Conservation (phyloP, 2,888 invertebrate species). For the Mythimna albipuncta region DNA sequence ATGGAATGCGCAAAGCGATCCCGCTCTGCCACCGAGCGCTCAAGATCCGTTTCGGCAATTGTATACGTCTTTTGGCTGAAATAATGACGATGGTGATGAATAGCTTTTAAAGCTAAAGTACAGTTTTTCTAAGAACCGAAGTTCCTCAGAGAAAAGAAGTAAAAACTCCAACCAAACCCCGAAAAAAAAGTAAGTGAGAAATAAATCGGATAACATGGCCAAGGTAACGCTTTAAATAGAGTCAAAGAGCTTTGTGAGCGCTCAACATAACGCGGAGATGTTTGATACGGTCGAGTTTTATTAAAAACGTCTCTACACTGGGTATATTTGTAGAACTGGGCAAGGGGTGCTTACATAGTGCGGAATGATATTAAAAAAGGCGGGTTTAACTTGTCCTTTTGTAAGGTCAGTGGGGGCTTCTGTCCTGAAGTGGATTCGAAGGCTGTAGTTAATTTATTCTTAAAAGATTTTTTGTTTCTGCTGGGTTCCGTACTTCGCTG, state of each 20-base stretch:
- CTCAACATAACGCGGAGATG: constrained; percentile 53
- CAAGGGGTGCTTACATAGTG: constrained; percentile 35
- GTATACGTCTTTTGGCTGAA: no score
- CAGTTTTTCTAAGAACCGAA: neutral
- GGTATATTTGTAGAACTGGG: constrained; percentile 36
- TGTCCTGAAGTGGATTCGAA: neutral
- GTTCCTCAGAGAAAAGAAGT: neutral
- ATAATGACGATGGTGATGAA: no score
- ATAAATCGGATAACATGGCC: constrained; percentile 60
- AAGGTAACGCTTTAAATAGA: constrained; percentile 60
- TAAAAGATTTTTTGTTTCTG: neutral
- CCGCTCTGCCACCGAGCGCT: no score
- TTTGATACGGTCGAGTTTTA: constrained; percentile 47
- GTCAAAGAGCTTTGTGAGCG: constrained; percentile 56
- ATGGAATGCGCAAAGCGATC: no score
- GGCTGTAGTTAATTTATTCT: neutral
- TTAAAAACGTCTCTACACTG: constrained; percentile 52
- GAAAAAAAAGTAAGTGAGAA: constrained; percentile 24
- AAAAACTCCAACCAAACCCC: neutral
- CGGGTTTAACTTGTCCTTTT: constrained; percentile 19
- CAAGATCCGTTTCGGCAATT: no score
- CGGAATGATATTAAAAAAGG: constrained; percentile 33
- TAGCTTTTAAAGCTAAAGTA: neutral
- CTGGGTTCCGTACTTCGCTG: neutral
- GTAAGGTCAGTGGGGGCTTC: constrained; percentile 1